Percentiles rank a stretch among this genome's conserved stretches.
Conservation (phyloP, 2,797 vertebrate genomes). For the Sebastes diploproa region DNA sequence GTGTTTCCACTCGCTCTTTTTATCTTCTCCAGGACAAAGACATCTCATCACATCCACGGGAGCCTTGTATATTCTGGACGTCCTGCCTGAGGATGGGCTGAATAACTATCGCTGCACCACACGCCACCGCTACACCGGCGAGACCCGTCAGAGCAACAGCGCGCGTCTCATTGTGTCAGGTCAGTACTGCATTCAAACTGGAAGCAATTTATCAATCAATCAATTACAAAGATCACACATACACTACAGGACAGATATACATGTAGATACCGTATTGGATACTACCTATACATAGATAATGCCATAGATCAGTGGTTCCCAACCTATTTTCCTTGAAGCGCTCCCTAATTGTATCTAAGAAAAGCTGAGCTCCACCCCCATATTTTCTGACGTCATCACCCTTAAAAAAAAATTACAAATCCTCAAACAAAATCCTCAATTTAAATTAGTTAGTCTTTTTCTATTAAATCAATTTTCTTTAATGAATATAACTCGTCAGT, state of each 20-base stretch:
- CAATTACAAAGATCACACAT: not conserved
- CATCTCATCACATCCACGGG: slow-evolving; percentile 99
- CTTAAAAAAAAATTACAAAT: too few species aligned
- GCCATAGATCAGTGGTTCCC: too few species aligned
- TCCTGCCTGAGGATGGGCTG: slow-evolving; percentile 98
- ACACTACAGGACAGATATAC: not conserved
- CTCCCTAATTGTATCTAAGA: too few species aligned
- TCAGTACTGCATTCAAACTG: slow-evolving; percentile 58
- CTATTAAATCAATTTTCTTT: too few species aligned
- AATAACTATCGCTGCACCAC: slow-evolving; percentile 99
- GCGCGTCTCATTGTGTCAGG: slow-evolving; percentile 98
- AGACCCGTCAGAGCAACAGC: slow-evolving; percentile 98
- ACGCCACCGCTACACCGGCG: slow-evolving; percentile 96
- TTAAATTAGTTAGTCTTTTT: too few species aligned
- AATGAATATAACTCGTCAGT: too few species aligned
- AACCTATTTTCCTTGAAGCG: too few species aligned
- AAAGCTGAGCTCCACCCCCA: too few species aligned
- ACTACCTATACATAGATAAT: not conserved
- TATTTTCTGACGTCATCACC: too few species aligned
- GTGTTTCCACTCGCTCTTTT: slow-evolving; percentile 2
- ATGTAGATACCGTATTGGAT: not conserved
- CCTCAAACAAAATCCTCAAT: too few species aligned
- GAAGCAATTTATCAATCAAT: not conserved
- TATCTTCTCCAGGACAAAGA: slow-evolving; percentile 92
- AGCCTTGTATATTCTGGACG: slow-evolving; percentile 99